Base-by-base conservation (phyloP, 2,888 invertebrate genomes). In the Eupithecia abbreviata region DNA sequence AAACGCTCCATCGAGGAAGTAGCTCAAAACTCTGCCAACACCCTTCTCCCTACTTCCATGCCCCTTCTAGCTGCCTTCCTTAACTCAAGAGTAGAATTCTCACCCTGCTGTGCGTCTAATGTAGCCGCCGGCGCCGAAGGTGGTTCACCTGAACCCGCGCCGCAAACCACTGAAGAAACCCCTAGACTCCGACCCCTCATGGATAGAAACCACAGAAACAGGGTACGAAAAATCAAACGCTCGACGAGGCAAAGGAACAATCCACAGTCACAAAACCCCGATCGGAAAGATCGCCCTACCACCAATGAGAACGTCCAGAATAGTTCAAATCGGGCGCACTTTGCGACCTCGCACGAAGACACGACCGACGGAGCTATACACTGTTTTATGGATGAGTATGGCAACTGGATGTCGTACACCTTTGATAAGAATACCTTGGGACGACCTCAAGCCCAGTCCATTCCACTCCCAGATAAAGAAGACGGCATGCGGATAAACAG, bases 341-440 rank as follows among this genome's bases (percentile, higher is more conserved):
- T 98, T 75, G 98, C 98, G 4, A 96, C 96, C 43, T 97, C 97
- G 45, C 97, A 98, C 85, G 97, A 97, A 76, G 98, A 98, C 86
- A 98, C 98, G 0, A 96, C 95, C 3, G 97, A 98, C 84, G 98
- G 98, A 13, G 97, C 98, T 1, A 97, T 98, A 65, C 98, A 98
- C 90, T 98, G 97, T 88, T 98, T 98, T 86, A 96, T 97, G 89
- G 98, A 98, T 85, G 98, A 98, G 87, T 96, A 96, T 84, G 98
- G 98, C 66, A 97, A 98, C 85, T 98, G 98, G 97, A 96, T 98
- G 92, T 97, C 98, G 0, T 94, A 95, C 55, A 97, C 98, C 0
- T 98, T 98, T 88, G 97, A 98, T 84, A 97, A 98, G 84, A 97
- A 97, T 83, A 96, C 97, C 82, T 92, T 96, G 2, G 96, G 96